phyloP scores from a whole-genome alignment of 2,113 vertebrate species.

The Atherinomorus stipes region DNA sequence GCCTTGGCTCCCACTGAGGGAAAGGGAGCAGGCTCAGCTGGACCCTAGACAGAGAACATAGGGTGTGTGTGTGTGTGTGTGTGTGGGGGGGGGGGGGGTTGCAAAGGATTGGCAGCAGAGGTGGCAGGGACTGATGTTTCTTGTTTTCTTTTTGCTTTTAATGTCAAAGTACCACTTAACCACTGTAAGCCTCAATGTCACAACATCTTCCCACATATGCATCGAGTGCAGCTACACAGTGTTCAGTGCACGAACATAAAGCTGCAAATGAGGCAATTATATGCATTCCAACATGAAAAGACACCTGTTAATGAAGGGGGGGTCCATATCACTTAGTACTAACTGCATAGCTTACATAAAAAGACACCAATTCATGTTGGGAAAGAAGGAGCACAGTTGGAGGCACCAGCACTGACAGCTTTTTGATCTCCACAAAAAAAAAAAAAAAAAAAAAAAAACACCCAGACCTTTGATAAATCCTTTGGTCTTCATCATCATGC shows the following conservation, averaged over 20 bases:
- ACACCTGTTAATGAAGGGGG: constrained; percentile 3
- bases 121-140: constrained; percentile 1
- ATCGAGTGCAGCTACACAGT: constrained; percentile 6
- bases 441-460: constrained; percentile 4
- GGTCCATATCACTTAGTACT: not conserved
- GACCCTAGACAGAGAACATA: constrained; percentile 40
- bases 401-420: constrained; percentile 28
- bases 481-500: constrained; percentile 45
- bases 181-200: not conserved
- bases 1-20: constrained; percentile 67
- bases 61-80: constrained; percentile 4
- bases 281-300: constrained; percentile 3
- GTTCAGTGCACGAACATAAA: not conserved
- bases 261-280: constrained; percentile 4
- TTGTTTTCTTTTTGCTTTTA: constrained; percentile 11
- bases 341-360: constrained; percentile 50
- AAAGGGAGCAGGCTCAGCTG: constrained; percentile 33
- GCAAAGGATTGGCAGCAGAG: not conserved
- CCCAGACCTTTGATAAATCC: constrained; percentile 47
- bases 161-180: constrained; percentile 5
- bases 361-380: constrained; percentile 42
- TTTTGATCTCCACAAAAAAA: constrained; percentile 44
- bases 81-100: constrained; percentile 19
- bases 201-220: not conserved
- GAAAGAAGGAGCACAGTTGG: constrained; percentile 9